Base-by-base conservation (phyloP, 2,113 vertebrate species). In the Pimephales promelas region DNA sequence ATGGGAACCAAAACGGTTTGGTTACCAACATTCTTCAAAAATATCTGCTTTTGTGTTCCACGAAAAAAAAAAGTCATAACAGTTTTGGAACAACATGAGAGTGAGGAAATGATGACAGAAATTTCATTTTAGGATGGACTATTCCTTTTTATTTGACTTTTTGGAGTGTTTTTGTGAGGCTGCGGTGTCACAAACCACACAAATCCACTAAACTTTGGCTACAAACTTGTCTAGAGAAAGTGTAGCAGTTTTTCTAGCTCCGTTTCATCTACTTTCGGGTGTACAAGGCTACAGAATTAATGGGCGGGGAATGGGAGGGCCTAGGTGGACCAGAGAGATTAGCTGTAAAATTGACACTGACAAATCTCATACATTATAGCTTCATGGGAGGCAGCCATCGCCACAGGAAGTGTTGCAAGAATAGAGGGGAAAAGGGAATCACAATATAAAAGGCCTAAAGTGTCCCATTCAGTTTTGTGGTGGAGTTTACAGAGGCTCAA, bases 341-440 rank as follows among this genome's bases (percentile, higher is more conserved):
- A 95, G 92, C 87, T 84, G 84, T 77, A 87, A 88, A 92, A 90
- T 92, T 94, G 94, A 95, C 94, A 94, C 93, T 96, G 94, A 96
- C 93, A 95, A 94, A 95, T 96, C 92, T 93, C 90, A 92, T 94
- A 90, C 91, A 93, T 95, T 94, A 94, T 88, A 86, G 84, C 90
- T 93, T 92, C 90, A 92, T 93, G 93, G 91, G 92, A 92, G 93
- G 93, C 89, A 88, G 88, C 83, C 82, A 89, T 86, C 87, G 84
- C 83, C 81, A 81, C 93, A 90, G 84, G 88, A 89, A 90, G 82
- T 88, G 85, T 87, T 85, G 68, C 47, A 59, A 62, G 36, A 81
- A 82, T 57, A 52, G 45, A 59, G 54, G n/a, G 34, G 36, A 52
- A 76, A 84, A 59, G 57, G 31, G 61, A 88, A 61, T 64, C 84